Conservation (phyloP, 2,888 invertebrate species). For the Pristionchus fissidentatus region DNA sequence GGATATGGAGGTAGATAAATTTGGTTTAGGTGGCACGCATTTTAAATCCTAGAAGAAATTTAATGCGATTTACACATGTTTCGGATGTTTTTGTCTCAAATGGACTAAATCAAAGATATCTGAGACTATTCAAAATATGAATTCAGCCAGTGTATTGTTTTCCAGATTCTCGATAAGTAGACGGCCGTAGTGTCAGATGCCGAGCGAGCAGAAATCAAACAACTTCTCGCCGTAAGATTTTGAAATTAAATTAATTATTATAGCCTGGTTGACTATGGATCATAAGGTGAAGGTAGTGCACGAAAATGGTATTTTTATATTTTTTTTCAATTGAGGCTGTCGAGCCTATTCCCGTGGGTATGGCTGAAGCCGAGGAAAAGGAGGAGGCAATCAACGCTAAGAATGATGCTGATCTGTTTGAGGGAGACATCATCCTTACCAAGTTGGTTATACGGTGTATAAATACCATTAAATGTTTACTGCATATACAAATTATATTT, state of each 20-base stretch:
- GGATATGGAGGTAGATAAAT: slow-evolving; percentile 4
- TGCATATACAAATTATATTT: background rate
- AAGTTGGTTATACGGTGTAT: background rate
- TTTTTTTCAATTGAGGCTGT: background rate
- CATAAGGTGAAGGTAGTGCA: background rate
- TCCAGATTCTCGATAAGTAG: background rate
- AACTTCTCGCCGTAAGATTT: slow-evolving; percentile 3
- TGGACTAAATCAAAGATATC: background rate
- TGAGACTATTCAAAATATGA: no score
- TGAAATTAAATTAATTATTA: background rate
- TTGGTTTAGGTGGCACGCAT: background rate
- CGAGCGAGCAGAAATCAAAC: background rate
- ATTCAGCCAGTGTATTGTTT: no score
- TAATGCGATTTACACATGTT: no score
- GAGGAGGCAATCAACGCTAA: slow-evolving; percentile 16
- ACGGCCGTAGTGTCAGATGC: background rate
- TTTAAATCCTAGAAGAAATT: background rate
- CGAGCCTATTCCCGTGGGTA: background rate
- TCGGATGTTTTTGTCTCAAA: no score
- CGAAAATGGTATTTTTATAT: background rate
- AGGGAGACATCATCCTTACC: slow-evolving; percentile 43
- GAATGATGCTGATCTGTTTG: background rate
- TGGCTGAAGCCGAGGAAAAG: background rate
- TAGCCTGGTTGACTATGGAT: background rate
- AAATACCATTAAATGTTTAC: background rate